phyloP scores from a whole-genome alignment of 2,113 vertebrate species.

The Bos javanicus region DNA sequence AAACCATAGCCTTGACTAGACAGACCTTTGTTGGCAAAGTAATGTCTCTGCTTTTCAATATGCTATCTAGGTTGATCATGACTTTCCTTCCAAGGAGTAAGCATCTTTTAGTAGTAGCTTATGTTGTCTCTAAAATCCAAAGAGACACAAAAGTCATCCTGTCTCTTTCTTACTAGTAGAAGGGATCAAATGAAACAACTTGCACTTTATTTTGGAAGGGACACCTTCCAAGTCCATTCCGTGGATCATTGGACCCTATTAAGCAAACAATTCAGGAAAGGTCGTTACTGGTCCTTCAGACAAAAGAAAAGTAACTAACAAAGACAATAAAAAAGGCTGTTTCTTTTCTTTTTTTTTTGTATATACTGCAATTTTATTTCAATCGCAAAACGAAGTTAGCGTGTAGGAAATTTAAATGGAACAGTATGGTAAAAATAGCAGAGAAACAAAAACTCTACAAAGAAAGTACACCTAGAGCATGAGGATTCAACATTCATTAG shows the following conservation, averaged over 20 bases:
- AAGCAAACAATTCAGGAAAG: background rate
- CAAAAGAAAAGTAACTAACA: background rate
- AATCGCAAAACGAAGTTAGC: constrained; percentile 96
- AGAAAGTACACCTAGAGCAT: constrained; percentile 81
- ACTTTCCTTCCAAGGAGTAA: too few species aligned
- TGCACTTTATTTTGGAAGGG: background rate
- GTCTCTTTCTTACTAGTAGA: background rate
- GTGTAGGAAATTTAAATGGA: constrained; percentile 92
- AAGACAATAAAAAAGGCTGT: background rate
- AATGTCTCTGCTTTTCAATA: too few species aligned
- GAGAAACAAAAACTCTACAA: constrained; percentile 85
- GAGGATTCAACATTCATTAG: constrained; percentile 84
- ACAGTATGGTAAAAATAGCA: constrained; percentile 91
- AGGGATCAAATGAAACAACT: background rate
- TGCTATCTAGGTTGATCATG: too few species aligned
- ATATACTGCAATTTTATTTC: constrained; percentile 97
- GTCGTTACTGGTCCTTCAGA: background rate
- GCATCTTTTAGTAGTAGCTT: background rate
- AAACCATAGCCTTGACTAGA: too few species aligned
- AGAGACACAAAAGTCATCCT: background rate
- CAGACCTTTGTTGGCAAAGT: too few species aligned
- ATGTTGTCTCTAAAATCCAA: background rate
- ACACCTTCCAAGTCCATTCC: background rate
- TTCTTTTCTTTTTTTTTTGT: background rate
- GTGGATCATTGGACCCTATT: background rate